Percentiles rank a stretch among this genome's conserved stretches.
Conservation (phyloP, 2,797 vertebrate species). For the Pygocentrus nattereri region DNA sequence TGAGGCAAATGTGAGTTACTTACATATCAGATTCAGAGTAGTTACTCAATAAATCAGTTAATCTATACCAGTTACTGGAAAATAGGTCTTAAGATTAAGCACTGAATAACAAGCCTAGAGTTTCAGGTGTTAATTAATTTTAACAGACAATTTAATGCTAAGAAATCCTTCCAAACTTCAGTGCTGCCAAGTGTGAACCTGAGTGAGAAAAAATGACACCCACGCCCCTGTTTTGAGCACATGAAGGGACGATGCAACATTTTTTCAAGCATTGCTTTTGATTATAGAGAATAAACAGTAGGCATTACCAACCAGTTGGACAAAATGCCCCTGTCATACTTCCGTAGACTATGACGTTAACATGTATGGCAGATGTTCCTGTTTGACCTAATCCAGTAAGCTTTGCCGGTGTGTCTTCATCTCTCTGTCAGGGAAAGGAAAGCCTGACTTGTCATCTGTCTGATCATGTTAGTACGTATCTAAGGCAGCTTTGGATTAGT, state of each 20-base stretch:
- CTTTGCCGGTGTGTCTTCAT: slow-evolving; percentile 18
- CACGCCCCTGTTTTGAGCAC: neutral
- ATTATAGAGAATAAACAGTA: neutral
- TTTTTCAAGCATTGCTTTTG: neutral
- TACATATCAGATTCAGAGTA: too few species aligned
- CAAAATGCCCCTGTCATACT: neutral
- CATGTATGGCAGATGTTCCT: neutral
- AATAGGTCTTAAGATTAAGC: neutral
- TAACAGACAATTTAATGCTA: too few species aligned
- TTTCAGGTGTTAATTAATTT: too few species aligned
- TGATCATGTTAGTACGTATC: neutral
- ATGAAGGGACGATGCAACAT: neutral
- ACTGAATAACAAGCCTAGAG: neutral
- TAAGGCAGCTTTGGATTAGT: slow-evolving; percentile 35
- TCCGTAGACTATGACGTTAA: slow-evolving; percentile 2
- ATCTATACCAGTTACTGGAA: too few species aligned
- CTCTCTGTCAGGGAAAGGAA: slow-evolving; percentile 8
- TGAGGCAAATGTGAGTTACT: too few species aligned
- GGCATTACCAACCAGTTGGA: too few species aligned
- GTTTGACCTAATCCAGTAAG: slow-evolving; percentile 37
- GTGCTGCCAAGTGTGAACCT: too few species aligned
- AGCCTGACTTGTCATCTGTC: neutral
- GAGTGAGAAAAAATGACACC: neutral
- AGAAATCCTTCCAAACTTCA: too few species aligned
- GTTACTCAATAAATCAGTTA: too few species aligned